Percentiles rank a stretch among this genome's conserved stretches.
Conservation (phyloP, 2,113 vertebrate genomes). For the crab-eating macaque (Macaca fascicularis) region T2T-MFA8v1.1 NC_088377.1:136249001-136249500, state of each 20-base stretch:
- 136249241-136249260: not conserved
- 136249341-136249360: not conserved
- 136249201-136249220: not conserved
- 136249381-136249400: no score
- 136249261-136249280: not conserved
- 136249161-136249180: not conserved
- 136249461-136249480: no score
- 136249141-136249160: not conserved
- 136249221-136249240: not conserved
- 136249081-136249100: not conserved
- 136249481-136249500: no score
- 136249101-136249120: not conserved
- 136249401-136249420: no score
- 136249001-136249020: not conserved
- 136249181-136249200: not conserved
- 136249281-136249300: not conserved
- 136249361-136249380: not conserved
- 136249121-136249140: not conserved
- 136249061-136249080: not conserved
- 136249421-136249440: no score
- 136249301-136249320: not conserved
- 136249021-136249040: not conserved
- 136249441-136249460: no score
- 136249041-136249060: not conserved
- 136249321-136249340: not conserved